Evolutionary conservation across 2,113 vertebrate genomes (phyloP).

Genomic region (Microtus oregoni): DNA sequence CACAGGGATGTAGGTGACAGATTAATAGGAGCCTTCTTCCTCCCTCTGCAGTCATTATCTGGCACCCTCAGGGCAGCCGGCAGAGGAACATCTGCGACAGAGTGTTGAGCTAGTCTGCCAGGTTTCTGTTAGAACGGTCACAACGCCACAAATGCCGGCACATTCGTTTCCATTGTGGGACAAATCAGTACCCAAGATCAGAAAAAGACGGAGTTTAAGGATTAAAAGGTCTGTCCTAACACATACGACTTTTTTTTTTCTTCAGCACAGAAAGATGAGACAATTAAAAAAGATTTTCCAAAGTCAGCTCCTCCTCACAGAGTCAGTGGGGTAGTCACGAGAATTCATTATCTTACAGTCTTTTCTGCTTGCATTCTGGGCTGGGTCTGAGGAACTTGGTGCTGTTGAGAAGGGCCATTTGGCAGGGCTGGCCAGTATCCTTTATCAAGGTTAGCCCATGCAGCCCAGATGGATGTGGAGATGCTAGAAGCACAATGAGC

Average conservation of each 20-base stretch:
- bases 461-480: neutral
- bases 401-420: neutral
- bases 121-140: neutral
- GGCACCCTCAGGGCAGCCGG: neutral
- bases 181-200: neutral
- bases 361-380: neutral
- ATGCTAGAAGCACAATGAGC: neutral
- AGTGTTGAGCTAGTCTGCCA: neutral
- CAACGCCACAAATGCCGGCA: neutral
- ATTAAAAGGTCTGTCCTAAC: neutral
- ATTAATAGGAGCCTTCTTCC: neutral
- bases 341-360: neutral
- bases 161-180: conserved; percentile 1
- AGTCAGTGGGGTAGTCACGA: neutral
- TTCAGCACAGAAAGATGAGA: neutral
- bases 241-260: neutral
- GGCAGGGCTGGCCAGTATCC: neutral
- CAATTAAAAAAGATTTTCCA: conserved; percentile 6
- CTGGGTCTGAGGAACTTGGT: neutral
- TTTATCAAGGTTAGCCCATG: neutral
- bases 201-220: neutral
- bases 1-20: neutral
- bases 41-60: neutral
- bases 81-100: neutral
- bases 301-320: neutral